Base-by-base conservation (phyloP, 2,797 vertebrate genomes). In the Coranthus polyacanthus region DNA sequence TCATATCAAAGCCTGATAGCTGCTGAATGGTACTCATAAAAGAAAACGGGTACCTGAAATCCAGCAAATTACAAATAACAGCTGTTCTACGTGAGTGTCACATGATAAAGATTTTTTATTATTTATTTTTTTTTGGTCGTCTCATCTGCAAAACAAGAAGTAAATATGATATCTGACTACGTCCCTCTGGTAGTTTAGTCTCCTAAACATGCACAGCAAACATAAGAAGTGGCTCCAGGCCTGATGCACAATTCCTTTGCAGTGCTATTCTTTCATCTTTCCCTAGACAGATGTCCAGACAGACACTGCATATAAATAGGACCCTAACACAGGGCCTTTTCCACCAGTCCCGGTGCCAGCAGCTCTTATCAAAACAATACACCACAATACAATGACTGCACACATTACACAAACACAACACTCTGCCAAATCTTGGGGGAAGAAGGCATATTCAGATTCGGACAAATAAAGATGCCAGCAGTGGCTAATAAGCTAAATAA, bases 281-380 rank as follows among this genome's bases (percentile, higher is more conserved):
- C 81, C 54, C 84, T 51, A 89, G 88, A 92, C 92, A 89, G 82
- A 90, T 81, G 85, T 87, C 85, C 90, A 90, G 89, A 92, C 89
- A 91, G 89, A 88, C 84, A 82, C 80, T 85, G 89, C 89, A 93
- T 89, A 89, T 84, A 84, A 91, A 91, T 83, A 86, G 85, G 82
- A 84, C 79, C 80, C 87, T 67, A 88, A 87, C 59, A 90, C 56
- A 47, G 77, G 91, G 85, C 90, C 85, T 90, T 86, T 54, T 70
- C 80, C 84, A 82, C 67, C 72, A 76, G 78, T 76, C 66, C 49
- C 61, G 21, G 68, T 88, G 84, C 79, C 86, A 83, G 45, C 81
- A 79, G 83, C 83, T 83, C 81, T 52, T 32, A 88, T 87, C 87
- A 91, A 86, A 91, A 93, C 88, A 87, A 90, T 82, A 81, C 80